Base-by-base conservation (phyloP, 1,140 invertebrate genomes). In the Zaprionus africanus region DNA sequence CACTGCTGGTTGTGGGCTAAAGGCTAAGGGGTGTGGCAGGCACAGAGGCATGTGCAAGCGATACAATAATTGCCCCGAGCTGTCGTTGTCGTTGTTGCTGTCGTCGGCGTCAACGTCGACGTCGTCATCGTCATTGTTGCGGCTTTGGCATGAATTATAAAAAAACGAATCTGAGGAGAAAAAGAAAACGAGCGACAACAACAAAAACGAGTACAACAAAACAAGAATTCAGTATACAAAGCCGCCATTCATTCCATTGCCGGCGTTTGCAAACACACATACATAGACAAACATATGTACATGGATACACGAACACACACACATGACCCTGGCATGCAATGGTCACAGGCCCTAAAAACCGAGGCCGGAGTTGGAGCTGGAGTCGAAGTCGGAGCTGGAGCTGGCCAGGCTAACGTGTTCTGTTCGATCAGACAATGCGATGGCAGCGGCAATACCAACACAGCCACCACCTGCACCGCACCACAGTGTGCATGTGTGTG, bases 51-150 rank as follows among this genome's bases (percentile, higher is more conserved):
- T 68, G 49, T 53, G 79, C 87, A 82, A 79, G 79, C 82, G 85
- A 85, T 91, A 91, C 90, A 91, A 91, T 91, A 91, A 91, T 91
- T 91, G 85, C 90, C 78, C 73, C 85, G 81, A 79, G 84, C 77
- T 73, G 57, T 69, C 59, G 72, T 41, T 34, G 66, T 26, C 34
- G 53, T 41, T 64, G 75, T 71, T 66, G 67, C 65, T 68, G 68
- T 75, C 65, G 66, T 68, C 61, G 68, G 63, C 74, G 66, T 72
- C 61, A 64, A 28, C 34, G 51, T 28, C 41, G 26, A 46, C 65
- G 72, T 86, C 76, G 65, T 77, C 82, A 69, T 79, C 69, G 76
- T 87, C 77, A 82, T 85, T 91, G 84, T 82, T 82, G 82, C 66
- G 85, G 76, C 81, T 82, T 76, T 76, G 72, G 72, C 73, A 85